phyloP scores from a whole-genome alignment of 2,888 invertebrate genomes.

The Calephelis perditalis region DNA sequence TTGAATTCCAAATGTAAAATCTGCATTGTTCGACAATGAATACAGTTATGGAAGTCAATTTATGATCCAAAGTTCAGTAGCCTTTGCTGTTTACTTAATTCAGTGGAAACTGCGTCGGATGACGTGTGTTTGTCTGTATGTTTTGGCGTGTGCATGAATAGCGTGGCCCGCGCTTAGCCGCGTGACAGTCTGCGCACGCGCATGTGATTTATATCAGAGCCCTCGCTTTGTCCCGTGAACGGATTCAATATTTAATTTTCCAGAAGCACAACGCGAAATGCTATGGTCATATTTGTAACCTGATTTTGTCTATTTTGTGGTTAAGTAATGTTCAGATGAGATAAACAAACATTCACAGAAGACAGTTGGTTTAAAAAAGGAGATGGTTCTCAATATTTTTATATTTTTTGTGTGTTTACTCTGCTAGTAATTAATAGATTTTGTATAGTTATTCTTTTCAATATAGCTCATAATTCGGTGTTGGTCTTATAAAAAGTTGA shows the following conservation, averaged over 20 bases:
- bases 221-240: constrained; percentile 37
- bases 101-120: constrained; percentile 9
- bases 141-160: constrained; percentile 25
- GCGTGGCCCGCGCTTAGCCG: constrained; percentile 16
- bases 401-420: too few species aligned
- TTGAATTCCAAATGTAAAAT: constrained; percentile 1
- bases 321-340: too few species aligned
- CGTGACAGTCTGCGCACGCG: constrained; percentile 43
- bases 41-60: not conserved
- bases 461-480: too few species aligned
- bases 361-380: too few species aligned
- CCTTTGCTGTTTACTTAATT: constrained; percentile 8
- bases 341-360: too few species aligned
- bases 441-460: too few species aligned
- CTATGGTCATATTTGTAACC: constrained; percentile 11
- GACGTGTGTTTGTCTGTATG: constrained; percentile 21
- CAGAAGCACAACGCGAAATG: constrained; percentile 32
- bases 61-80: constrained; percentile 12
- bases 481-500: too few species aligned
- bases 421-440: too few species aligned
- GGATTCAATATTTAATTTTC: constrained; percentile 36
- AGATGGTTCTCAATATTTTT: too few species aligned
- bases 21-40: not conserved
- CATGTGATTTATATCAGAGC: constrained; percentile 39
- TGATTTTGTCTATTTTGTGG: not conserved